Percentiles rank a stretch among this genome's conserved stretches.
These are phyloP conservation scores for Sylvia atricapilla DNA, from an alignment of 2,113 vertebrate genomes.

Conservation along the genomic window DNA sequence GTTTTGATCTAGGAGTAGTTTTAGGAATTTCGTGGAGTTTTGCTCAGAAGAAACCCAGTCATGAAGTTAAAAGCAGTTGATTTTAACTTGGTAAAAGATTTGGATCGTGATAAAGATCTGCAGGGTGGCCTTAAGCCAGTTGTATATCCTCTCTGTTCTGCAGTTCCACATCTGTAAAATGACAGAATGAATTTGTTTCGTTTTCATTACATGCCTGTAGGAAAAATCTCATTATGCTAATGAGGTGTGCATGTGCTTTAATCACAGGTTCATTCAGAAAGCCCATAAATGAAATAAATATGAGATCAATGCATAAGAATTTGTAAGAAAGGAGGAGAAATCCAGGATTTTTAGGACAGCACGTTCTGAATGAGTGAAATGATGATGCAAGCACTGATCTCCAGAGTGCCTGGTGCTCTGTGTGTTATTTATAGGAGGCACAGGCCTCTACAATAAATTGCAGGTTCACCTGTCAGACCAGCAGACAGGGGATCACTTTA, in stretches of 20 bases:
- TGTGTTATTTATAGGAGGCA: conserved; percentile 33
- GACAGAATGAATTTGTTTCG: background rate
- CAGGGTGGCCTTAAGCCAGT: background rate
- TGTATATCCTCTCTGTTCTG: background rate
- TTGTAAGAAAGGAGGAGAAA: conserved; percentile 9
- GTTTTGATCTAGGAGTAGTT: background rate
- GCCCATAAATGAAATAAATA: conserved; percentile 25
- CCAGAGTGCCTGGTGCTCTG: background rate
- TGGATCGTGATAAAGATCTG: background rate
- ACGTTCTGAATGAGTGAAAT: background rate
- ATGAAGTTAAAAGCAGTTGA: background rate
- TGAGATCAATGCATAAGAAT: background rate
- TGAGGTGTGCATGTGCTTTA: conserved; percentile 18
- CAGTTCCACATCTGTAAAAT: conserved; percentile 30
- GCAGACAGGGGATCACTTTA: conserved; percentile 16
- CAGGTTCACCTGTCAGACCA: conserved; percentile 27
- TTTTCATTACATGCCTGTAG: conserved; percentile 15
- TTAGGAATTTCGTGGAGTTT: background rate
- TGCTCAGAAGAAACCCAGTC: background rate
- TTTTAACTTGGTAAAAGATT: background rate
- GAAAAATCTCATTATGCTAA: conserved; percentile 55
- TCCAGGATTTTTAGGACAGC: conserved; percentile 12
- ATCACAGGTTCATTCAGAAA: conserved; percentile 50
- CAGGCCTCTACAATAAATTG: background rate
- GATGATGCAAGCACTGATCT: conserved; percentile 28